Base-by-base conservation (phyloP, 1,140 invertebrate species). In the Drepana arcuata region DNA sequence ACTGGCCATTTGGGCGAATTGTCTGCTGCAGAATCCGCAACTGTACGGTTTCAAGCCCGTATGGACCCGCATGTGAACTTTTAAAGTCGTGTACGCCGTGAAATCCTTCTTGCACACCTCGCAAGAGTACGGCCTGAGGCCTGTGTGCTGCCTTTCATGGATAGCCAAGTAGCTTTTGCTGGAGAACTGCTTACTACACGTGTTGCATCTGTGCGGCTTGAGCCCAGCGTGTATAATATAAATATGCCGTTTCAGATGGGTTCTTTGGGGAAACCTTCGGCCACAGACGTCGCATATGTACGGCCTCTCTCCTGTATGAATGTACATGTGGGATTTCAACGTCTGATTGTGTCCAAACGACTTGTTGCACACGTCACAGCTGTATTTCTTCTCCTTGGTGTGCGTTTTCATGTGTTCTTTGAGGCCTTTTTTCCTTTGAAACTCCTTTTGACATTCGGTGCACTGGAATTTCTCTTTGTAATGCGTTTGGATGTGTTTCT, bases 281-380 rank as follows among this genome's bases (percentile, higher is more conserved):
- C 90, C 86, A 69, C 95, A 97, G 1, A 92, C 74, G 16, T 88
- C 84, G 65, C 95, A 98, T 18, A 89, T 87, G 71, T 96, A 97
- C 0, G 96, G 96, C 59, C 94, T 95, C 54, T 94, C 92, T 0
- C 96, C 74, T 0, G 93, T 94, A 75, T 97, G 95, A 0, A 92
- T 91, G 9, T 93, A 84, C 43, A 95, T 87, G 69, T 96, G 94
- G 27, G 92, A 69, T 59, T 93, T 87, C 35, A 96, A 78, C 7
- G 92, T 87, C 44, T 93, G 91, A 65, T 93, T 93, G 11, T 93
- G 82, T 0, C 90, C 88, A 48, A 94, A 94, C 2, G 86, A 86
- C 57, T 93, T 93, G 6, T 87, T 86, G 57, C 92, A 93, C 26
- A 89, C 83, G 16, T 87, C 67, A 58, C 92, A 93, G n/a, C 86